Evolutionary conservation across 2,888 invertebrate genomes (phyloP), one percentile per base, ranked within the genome.

Genomic region (Philereme transversata): DNA sequence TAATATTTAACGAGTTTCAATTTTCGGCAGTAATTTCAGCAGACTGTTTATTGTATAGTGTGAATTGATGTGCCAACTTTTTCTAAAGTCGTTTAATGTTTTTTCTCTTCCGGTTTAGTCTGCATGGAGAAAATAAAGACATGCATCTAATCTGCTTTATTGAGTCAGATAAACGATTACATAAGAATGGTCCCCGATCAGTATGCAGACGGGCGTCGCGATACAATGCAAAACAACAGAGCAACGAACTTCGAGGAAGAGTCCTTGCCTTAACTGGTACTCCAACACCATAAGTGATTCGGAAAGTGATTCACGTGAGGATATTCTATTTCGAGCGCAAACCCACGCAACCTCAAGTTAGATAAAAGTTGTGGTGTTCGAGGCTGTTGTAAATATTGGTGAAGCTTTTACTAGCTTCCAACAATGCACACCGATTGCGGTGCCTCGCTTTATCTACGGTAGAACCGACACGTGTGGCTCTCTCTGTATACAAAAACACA

Each of bases 221-320:
- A 69, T 76, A 76, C 79, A 76, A 84, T 85, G 87, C 87, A 82
- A 86, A 87, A 86, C 86, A 86, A 81, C 83, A 73, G 90, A 79
- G 84, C 91, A 89, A 83, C 85, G 90, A 90, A 88, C 91, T 88
- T 79, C 65, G 72, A 83, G 86, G 84, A 86, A 87, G 84, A 84
- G 80, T 80, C 79, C 84, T 83, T 82, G 86, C 83, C 82, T 77
- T 87, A 85, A 84, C 78, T 76, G 79, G 78, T 75, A 74, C 72
- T 70, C 69, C 75, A 78, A 70, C 64, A 71, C 86, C 83, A 79
- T 84, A 80, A 79, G 75, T 67, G 78, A 72, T 70, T 70, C 75
- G 72, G 69, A 76, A 75, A 79, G 72, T 86, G 86, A 86, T 79
- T 86, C 86, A 87, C 72, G 66, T 71, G 69, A 70, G 64, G 69